phyloP scores from a whole-genome alignment of 2,113 vertebrate genomes.

The Zapornia atra region DNA sequence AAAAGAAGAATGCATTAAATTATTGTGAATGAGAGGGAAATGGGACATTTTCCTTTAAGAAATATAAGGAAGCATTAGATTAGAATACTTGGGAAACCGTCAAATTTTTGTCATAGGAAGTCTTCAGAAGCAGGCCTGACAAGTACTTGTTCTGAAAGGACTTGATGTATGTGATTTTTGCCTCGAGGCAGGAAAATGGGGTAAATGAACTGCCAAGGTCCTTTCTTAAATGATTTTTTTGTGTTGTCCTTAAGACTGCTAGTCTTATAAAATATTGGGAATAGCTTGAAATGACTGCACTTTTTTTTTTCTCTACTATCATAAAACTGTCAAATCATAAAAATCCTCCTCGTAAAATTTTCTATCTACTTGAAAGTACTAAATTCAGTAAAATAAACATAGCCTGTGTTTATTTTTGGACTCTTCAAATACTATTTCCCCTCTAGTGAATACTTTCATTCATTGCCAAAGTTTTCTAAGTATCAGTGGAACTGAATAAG shows the following conservation, averaged over 20 bases:
- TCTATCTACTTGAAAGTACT: background rate
- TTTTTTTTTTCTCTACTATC: background rate
- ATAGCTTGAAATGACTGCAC: background rate
- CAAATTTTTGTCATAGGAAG: background rate
- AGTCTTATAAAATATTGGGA: background rate
- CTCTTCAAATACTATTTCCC: background rate
- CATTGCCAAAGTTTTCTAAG: background rate
- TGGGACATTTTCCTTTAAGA: background rate
- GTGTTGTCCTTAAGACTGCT: background rate
- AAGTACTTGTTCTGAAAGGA: background rate
- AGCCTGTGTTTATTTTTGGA: background rate
- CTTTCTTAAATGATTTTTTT: background rate
- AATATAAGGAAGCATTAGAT: background rate
- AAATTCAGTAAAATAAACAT: background rate
- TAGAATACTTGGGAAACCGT: background rate
- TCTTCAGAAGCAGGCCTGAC: background rate
- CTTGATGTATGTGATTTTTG: background rate
- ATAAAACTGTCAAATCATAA: background rate
- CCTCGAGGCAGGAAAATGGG: background rate
- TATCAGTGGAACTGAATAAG: background rate
- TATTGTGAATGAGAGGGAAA: background rate
- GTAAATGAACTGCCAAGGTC: background rate
- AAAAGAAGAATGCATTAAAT: background rate
- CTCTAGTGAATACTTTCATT: constrained; percentile 8
- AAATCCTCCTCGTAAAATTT: background rate